Conservation (phyloP, 2,113 vertebrate genomes). For the Periophthalmodon schlosseri region DNA sequence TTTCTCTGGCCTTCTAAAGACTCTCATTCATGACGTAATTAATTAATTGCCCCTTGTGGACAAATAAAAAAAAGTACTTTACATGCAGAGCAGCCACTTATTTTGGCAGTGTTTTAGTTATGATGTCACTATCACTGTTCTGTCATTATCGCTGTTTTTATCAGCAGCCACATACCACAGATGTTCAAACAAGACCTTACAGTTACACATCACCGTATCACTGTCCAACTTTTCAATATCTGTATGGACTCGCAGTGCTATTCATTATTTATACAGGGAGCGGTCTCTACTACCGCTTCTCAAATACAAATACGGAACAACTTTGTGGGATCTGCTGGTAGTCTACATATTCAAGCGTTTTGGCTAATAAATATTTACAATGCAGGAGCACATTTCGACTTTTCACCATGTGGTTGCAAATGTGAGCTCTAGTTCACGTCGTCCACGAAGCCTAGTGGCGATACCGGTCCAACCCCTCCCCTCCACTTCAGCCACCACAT, state of each 20-base stretch:
- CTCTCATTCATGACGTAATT: too few relatives aligned
- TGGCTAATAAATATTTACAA: conserved; percentile 61
- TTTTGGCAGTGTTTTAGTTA: background rate
- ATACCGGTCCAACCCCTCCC: conserved; percentile 24
- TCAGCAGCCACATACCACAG: background rate
- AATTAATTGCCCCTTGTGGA: too few relatives aligned
- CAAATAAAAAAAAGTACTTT: too few relatives aligned
- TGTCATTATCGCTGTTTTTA: too few relatives aligned
- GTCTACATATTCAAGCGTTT: conserved; percentile 31
- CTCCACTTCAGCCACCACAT: conserved; percentile 21
- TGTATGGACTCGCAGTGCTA: background rate
- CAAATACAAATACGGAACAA: conserved; percentile 8
- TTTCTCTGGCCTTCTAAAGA: too few relatives aligned
- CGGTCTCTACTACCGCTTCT: conserved; percentile 26
- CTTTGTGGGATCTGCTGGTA: conserved; percentile 50
- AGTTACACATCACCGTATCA: background rate
- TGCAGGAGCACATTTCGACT: conserved; percentile 32
- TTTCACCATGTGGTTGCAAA: conserved; percentile 26
- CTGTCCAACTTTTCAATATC: background rate
- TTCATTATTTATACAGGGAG: conserved; percentile 16
- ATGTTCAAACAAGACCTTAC: background rate
- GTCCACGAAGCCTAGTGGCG: conserved; percentile 4
- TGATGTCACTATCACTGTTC: background rate
- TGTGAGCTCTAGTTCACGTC: conserved; percentile 15
- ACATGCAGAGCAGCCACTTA: too few relatives aligned